Conservation (phyloP, 2,113 vertebrate genomes). For the Rafetus swinhoei region DNA sequence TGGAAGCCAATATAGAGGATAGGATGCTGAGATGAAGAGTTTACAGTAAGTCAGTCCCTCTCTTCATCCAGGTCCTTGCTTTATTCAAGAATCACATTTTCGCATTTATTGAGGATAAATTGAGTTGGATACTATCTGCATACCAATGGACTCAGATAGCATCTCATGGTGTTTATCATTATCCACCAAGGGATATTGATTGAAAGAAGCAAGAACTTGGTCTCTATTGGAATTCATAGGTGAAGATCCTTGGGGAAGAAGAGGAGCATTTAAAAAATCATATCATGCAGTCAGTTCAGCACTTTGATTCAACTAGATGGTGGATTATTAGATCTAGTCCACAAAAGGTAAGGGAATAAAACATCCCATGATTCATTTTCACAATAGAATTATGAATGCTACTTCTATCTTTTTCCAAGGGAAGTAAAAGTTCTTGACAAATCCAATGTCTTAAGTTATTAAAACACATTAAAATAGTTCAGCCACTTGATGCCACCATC, state of each 20-base stretch:
- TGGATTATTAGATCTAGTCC: neutral
- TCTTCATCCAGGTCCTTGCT: neutral
- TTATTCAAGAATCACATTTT: neutral
- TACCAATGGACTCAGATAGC: neutral
- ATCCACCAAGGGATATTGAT: neutral
- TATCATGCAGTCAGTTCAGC: neutral
- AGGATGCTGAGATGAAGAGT: neutral
- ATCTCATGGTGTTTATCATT: neutral
- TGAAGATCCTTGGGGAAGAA: neutral
- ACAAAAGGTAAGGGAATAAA: neutral
- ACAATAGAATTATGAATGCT: neutral
- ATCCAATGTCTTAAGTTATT: neutral
- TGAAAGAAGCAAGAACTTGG: neutral
- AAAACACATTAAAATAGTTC: neutral
- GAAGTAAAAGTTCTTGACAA: neutral
- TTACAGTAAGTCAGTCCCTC: neutral
- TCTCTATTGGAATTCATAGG: neutral
- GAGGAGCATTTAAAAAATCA: neutral
- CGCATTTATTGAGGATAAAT: neutral
- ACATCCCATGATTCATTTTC: neutral
- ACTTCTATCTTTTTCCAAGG: neutral
- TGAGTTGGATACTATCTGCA: neutral
- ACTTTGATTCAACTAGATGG: rapidly evolving
- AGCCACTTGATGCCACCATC: neutral
- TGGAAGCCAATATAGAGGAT: neutral